phyloP scores from a whole-genome alignment of 2,797 vertebrate species.

The Neosilurus hyrtlii region DNA sequence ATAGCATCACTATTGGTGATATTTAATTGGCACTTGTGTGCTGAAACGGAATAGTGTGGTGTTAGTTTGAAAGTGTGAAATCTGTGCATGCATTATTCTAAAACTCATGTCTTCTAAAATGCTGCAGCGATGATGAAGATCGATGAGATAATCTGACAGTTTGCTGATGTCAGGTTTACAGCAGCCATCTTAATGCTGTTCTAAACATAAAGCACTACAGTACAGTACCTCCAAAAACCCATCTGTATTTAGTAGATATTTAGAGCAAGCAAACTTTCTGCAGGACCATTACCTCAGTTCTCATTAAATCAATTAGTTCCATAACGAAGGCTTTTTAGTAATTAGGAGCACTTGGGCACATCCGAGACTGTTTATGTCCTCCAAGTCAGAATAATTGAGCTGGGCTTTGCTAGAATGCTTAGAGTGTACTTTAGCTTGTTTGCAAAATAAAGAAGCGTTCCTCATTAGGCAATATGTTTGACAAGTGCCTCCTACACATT shows the following conservation, averaged over 20 bases:
- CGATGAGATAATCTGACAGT: slow-evolving; percentile 20
- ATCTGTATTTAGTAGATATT: slow-evolving; percentile 18
- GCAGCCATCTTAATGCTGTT: not conserved
- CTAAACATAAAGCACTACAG: slow-evolving; percentile 1
- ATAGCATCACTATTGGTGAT: not conserved
- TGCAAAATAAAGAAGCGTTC: slow-evolving; percentile 24
- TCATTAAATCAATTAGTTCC: slow-evolving; percentile 55
- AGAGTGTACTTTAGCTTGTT: slow-evolving; percentile 9
- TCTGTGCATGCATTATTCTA: not conserved
- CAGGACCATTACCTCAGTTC: slow-evolving; percentile 42
- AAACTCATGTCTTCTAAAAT: slow-evolving; percentile 1
- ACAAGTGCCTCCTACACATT: slow-evolving; percentile 28
- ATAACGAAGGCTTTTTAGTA: slow-evolving; percentile 52
- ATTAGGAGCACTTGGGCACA: slow-evolving; percentile 40
- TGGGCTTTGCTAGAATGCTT: slow-evolving; percentile 29
- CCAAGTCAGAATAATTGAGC: slow-evolving; percentile 2
- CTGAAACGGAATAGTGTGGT: not conserved
- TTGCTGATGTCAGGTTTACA: slow-evolving; percentile 11
- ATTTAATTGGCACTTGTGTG: not conserved
- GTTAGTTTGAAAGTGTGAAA: not conserved
- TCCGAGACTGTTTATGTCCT: slow-evolving; percentile 29
- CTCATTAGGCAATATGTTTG: slow-evolving; percentile 24
- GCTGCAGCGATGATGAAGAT: slow-evolving; percentile 22
- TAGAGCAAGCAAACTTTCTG: slow-evolving; percentile 19
- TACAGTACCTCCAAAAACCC: not conserved